Evolutionary conservation across 92 coral and sea anemone species (phyloP), one percentile per base, ranked within the genome.

Genomic region (Pocillopora grandis): DNA sequence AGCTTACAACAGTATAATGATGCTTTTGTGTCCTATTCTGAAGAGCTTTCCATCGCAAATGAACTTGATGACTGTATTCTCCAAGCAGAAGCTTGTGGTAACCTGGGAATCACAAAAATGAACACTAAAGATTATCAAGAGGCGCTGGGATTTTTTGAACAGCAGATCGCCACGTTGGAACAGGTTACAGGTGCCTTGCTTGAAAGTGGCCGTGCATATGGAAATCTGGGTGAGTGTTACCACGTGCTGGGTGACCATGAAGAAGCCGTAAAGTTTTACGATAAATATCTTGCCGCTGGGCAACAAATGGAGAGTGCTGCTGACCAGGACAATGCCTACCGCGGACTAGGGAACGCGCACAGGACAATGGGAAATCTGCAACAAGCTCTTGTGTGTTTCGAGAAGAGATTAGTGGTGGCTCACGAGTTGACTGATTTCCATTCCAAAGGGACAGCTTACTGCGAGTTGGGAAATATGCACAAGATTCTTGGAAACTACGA

Each of bases 241-340:
- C 88, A 80, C 78, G 71, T 83, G 92, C 73, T 97, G 49, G 95
- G 97, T 4, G 92, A 97, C 59, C 88, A 91, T 82, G 93, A 92
- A 55, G 93, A 90, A 37, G 98, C 99, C 10, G 93, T 87, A 19
- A 92, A 85, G 76, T 86, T 85, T 21, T 90, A 82, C 62, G 98
- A 97, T 70, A 87, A 89, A 68, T 97, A 94, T 84, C 89, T 97
- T 61, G 90, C 95, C 21, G 93, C 97, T 62, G 98, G 94, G 62
- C 95, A 94, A 83, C 91, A 91, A 64, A 82, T 94, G 36, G 98
- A 91, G 67, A 85, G 89, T 80, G 90, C 95, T 18, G 84, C 90
- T 87, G 99, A 97, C 90, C 98, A 97, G 81, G 99, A 97, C 83
- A 97, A 94, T 83, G 99, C 99, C 36, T 97, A 97, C 81, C 98